Conservation (phyloP, 2,888 invertebrate genomes). For the Agriopis leucophaearia region DNA sequence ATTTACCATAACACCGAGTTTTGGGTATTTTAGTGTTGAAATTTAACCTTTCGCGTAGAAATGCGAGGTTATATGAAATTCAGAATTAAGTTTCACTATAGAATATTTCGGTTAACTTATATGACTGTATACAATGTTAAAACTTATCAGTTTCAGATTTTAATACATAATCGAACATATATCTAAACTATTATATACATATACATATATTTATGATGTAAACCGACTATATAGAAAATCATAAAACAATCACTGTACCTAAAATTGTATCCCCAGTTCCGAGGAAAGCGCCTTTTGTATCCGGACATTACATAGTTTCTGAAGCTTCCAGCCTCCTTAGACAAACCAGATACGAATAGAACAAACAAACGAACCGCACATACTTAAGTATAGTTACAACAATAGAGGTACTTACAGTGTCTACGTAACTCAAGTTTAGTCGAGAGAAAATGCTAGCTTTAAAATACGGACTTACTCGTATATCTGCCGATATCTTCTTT, state of each 20-base stretch:
- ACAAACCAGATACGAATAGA: constrained; percentile 30
- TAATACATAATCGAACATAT: not conserved
- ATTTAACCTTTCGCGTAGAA: constrained; percentile 12
- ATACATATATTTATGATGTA: not conserved
- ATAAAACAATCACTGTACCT: constrained; percentile 6
- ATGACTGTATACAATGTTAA: not conserved
- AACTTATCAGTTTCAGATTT: not conserved
- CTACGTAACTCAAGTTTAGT: constrained; percentile 20
- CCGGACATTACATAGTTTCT: constrained; percentile 17
- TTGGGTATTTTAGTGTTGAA: constrained; percentile 18
- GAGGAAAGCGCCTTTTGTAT: constrained; percentile 24
- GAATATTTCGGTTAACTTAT: not conserved
- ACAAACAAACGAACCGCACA: constrained; percentile 36
- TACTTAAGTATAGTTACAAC: constrained; percentile 29
- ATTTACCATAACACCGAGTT: constrained; percentile 18
- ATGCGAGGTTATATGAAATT: constrained; percentile 5
- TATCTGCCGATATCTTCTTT: constrained; percentile 13
- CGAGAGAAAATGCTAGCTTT: constrained; percentile 29
- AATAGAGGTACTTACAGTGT: constrained; percentile 20
- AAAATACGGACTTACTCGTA: constrained; percentile 14
- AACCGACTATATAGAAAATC: not conserved
- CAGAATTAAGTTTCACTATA: constrained; percentile 7
- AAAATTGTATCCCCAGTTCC: not conserved
- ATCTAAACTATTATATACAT: not conserved
- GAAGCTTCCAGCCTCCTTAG: constrained; percentile 30